Conservation (phyloP, 1,140 invertebrate genomes). For the Hyles euphorbiae region DNA sequence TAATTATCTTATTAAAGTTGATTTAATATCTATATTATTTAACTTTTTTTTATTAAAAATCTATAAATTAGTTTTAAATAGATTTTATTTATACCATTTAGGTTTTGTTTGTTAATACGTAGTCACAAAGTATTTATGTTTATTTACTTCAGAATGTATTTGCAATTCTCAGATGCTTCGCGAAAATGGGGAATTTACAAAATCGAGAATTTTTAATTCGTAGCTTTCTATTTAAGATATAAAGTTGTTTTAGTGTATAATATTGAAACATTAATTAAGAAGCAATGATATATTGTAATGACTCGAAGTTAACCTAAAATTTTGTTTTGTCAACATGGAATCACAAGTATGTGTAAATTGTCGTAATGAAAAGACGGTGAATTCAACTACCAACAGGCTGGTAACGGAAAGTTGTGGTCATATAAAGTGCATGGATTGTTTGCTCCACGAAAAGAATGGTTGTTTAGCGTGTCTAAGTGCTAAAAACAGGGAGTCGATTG, state of each 20-base stretch:
- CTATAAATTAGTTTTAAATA: too few species aligned
- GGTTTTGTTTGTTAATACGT: too few species aligned
- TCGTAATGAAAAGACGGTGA: constrained; percentile 54
- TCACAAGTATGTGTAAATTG: constrained; percentile 63
- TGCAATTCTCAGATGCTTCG: constrained; percentile 1
- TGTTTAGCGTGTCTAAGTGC: constrained; percentile 53
- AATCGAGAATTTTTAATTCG: too few species aligned
- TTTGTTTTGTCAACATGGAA: constrained; percentile 51
- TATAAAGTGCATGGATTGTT: constrained; percentile 74
- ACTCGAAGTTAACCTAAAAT: constrained; percentile 38
- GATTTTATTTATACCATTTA: too few species aligned
- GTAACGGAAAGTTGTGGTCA: constrained; percentile 76
- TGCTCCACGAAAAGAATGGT: constrained; percentile 69
- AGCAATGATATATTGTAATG: background rate
- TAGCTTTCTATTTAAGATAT: too few species aligned
- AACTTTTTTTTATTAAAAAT: too few species aligned
- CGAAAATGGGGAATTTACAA: background rate
- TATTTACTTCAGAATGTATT: too few species aligned
- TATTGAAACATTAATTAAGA: too few species aligned
- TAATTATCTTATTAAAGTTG: too few species aligned
- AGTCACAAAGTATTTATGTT: too few species aligned
- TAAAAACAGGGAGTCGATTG: constrained; percentile 11
- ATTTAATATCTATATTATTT: too few species aligned
- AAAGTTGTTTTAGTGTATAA: too few species aligned
- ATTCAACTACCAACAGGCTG: constrained; percentile 70